Evolutionary conservation across 2,888 invertebrate genomes (phyloP).

Genomic region (Pandemis corylana): DNA sequence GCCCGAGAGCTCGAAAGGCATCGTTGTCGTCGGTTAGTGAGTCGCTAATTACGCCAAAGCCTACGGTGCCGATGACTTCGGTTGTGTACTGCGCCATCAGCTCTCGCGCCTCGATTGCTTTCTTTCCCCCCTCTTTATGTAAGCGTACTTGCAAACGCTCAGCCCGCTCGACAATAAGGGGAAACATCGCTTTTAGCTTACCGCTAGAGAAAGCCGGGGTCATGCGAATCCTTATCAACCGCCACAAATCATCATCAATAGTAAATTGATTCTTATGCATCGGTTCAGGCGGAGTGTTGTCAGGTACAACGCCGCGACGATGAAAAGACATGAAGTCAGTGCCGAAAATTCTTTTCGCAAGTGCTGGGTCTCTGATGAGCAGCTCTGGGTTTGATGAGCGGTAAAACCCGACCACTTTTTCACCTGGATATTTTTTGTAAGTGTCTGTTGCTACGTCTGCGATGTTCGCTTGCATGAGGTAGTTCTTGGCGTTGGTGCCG

Average conservation of each 20-base stretch:
- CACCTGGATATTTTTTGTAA: slow-evolving; percentile 63
- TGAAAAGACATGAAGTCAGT: slow-evolving; percentile 61
- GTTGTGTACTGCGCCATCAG: slow-evolving; percentile 46
- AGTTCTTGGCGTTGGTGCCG: slow-evolving; percentile 54
- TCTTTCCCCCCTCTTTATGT: background rate
- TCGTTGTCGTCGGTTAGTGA: slow-evolving; percentile 41
- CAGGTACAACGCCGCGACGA: slow-evolving; percentile 56
- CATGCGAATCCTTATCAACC: slow-evolving; percentile 65
- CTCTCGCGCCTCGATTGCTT: slow-evolving; percentile 58
- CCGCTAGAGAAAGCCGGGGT: slow-evolving; percentile 69
- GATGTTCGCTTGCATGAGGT: slow-evolving; percentile 53
- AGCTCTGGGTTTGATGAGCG: slow-evolving; percentile 55
- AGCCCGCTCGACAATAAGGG: slow-evolving; percentile 63
- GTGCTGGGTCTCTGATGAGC: slow-evolving; percentile 61
- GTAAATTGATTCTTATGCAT: slow-evolving; percentile 64
- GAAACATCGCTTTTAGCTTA: slow-evolving; percentile 70
- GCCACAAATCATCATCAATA: slow-evolving; percentile 68
- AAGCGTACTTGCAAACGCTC: slow-evolving; percentile 56
- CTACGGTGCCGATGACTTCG: slow-evolving; percentile 46
- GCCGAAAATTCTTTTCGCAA: slow-evolving; percentile 56
- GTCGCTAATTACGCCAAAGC: slow-evolving; percentile 44
- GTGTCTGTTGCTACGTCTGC: slow-evolving; percentile 53
- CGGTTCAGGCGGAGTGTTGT: slow-evolving; percentile 57
- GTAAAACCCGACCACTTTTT: slow-evolving; percentile 62
- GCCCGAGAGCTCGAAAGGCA: slow-evolving; percentile 37